Base-by-base conservation (phyloP, 1,140 invertebrate genomes). In the Drosophila triauraria region DNA sequence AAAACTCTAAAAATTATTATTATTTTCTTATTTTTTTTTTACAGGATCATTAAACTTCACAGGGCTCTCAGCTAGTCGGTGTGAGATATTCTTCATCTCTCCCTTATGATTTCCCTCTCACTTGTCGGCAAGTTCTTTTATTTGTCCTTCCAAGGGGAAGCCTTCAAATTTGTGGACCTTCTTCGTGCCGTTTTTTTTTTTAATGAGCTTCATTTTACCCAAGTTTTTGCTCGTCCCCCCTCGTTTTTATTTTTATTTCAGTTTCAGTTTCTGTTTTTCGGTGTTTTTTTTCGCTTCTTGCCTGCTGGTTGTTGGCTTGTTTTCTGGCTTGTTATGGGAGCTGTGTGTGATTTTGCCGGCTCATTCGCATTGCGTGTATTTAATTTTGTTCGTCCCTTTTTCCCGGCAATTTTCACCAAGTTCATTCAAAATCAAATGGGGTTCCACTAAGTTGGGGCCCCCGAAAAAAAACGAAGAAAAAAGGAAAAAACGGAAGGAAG, bases 401-500 rank as follows among this genome's bases (percentile, higher is more conserved):
- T 13, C 57, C 74, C 58, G 64, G 70, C 85, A 90, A 88, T 83
- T 88, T 90, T 88, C 77, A 85, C 78, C 71, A 80, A 88, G 82
- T 90, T 90, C 88, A 91, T 90, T 82, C 86, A 90, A 90, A 90
- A 91, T 90, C 85, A 90, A 90, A 90, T 90, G 86, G 78, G 78
- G 75, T 76, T 77, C 74, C 64, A 56, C 65, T 50, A 35, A 23
- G 43, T 20, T 69, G 48, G 42, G 47, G 43, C 8, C 30, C n/a
- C 50, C 50, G 3, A 53, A 20, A 32, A 51, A 51, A 23, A 23
- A 15, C 0, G 15, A 20, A 10, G 0, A 60, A 10, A 1, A 60
- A 60, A 42, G 32, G 32, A 10, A 58, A 56, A 42, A 50, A 43
- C 64, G 70, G 57, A 58, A 68, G 48, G 51, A 38, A 44, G 42